Evolutionary conservation across 1,140 invertebrate genomes (phyloP), one percentile per base, ranked within the genome.

Genomic region (Drosophila virilis): DNA sequence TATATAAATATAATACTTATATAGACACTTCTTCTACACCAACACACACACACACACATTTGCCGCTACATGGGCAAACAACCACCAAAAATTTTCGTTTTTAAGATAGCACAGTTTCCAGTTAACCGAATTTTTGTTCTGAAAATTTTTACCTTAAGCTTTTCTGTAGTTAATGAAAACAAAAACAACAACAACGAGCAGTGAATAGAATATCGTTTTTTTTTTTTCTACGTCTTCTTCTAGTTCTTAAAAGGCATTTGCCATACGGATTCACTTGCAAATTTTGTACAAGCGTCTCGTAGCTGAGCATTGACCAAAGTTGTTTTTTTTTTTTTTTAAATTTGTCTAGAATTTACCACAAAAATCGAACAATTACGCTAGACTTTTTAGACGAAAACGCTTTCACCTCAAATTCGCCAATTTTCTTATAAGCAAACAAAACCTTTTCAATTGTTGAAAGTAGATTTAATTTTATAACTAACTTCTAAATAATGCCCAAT

Each of bases 31-130:
- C 65, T 42, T 51, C n/a, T 33, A 15, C 52, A n/a, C 40, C 33
- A 10, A 58, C 22, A 43, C 61, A 64, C 7, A 69, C 51, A 65
- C 32, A 69, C 42, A 22, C 38, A 37, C 32, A 61, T 33, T 22
- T 37, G 64, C 69, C 62, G 9, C 28, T 17, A 10, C 37, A 15
- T 42, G 10, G 55, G 69, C 69, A 54, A 9, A 15, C 66, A 72
- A 66, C 75, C 64, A 85, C 83, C 82, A 88, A 88, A 88, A 68
- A 61, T 40, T 37, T 74, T 61, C 43, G 66, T 86, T 81, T 54
- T 81, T 75, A 75, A 78, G 78, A 10, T 74, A 75, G 73, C 58
- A 71, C 59, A 58, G 46, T 64, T 75, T 64, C 33, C 52, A 57
- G 68, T 65, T 74, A 52, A 52, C 35, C 2, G 22, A 43, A 70